Percentiles rank a stretch among this genome's conserved stretches.
Conservation (phyloP, 23 tunicate species). For the Halocynthia roretzi region DNA sequence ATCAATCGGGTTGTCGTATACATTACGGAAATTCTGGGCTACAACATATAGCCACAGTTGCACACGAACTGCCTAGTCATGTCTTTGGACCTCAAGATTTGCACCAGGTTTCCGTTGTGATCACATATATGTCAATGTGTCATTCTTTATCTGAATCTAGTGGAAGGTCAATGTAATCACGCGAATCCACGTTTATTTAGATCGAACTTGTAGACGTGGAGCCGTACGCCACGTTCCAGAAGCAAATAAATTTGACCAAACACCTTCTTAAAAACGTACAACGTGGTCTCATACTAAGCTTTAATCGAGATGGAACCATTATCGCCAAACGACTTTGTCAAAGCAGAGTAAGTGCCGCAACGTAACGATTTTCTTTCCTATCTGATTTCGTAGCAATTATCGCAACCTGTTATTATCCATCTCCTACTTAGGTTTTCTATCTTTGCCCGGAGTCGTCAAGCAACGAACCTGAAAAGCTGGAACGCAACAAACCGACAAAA, state of each 20-base stretch:
- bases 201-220: slow-evolving; percentile 57
- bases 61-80: slow-evolving; percentile 61
- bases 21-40: slow-evolving; percentile 66
- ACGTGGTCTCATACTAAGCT: slow-evolving; percentile 53
- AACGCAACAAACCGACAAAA: slow-evolving; percentile 46
- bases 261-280: slow-evolving; percentile 67
- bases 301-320: slow-evolving; percentile 45
- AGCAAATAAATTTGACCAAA: slow-evolving; percentile 55
- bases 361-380: slow-evolving; percentile 1
- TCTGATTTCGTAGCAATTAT: neutral
- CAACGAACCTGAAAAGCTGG: slow-evolving; percentile 50
- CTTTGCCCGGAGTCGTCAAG: slow-evolving; percentile 61
- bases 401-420: neutral
- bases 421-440: slow-evolving; percentile 46
- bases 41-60: slow-evolving; percentile 65
- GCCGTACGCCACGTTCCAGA: slow-evolving; percentile 44
- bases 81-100: slow-evolving; percentile 72
- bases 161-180: neutral
- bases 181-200: slow-evolving; percentile 9
- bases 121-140: neutral
- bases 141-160: neutral
- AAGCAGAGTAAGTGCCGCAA: slow-evolving; percentile 55
- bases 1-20: slow-evolving; percentile 57
- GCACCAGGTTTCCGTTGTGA: slow-evolving; percentile 42
- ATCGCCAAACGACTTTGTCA: slow-evolving; percentile 75